phyloP scores from a whole-genome alignment of 2,888 invertebrate species.

The Steinernema carpocapsae region DNA sequence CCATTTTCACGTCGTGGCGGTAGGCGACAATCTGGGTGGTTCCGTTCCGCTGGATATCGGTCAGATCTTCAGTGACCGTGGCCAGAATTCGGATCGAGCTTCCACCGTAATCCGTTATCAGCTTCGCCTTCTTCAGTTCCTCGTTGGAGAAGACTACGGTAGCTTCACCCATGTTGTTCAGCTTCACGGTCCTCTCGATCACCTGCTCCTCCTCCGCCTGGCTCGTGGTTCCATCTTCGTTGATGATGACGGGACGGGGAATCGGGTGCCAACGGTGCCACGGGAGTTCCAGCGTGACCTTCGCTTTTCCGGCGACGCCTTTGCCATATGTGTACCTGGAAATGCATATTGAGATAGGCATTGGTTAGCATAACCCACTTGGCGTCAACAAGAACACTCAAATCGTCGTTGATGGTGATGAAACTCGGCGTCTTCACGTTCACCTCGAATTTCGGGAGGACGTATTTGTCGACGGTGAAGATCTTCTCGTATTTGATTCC shows the following conservation, averaged over 20 bases:
- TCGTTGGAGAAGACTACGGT: slow-evolving; percentile 64
- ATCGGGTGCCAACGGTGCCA: slow-evolving; percentile 59
- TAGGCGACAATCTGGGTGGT: slow-evolving; percentile 77
- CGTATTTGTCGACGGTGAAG: slow-evolving; percentile 82
- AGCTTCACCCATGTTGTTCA: slow-evolving; percentile 64
- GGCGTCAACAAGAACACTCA: slow-evolving; percentile 81
- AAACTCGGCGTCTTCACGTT: slow-evolving; percentile 82
- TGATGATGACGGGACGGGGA: slow-evolving; percentile 38
- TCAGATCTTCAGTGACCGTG: slow-evolving; percentile 86
- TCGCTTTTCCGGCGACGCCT: slow-evolving; percentile 74
- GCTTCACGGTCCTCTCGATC: slow-evolving; percentile 63
- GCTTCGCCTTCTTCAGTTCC: slow-evolving; percentile 65
- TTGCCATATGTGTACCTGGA: slow-evolving; percentile 76
- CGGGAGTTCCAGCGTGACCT: slow-evolving; percentile 62
- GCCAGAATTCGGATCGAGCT: slow-evolving; percentile 84
- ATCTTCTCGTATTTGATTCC: slow-evolving; percentile 73
- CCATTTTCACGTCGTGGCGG: slow-evolving; percentile 79
- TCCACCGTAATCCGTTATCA: slow-evolving; percentile 80
- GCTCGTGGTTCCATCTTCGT: slow-evolving; percentile 48
- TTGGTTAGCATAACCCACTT: slow-evolving; percentile 74
- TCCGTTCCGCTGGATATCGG: slow-evolving; percentile 71
- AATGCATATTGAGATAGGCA: slow-evolving; percentile 35
- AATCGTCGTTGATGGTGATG: slow-evolving; percentile 80
- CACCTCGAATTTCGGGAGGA: slow-evolving; percentile 90
- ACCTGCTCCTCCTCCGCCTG: slow-evolving; percentile 54